Conservation (phyloP, 2,113 vertebrate species). For the Semnornis frantzii region DNA sequence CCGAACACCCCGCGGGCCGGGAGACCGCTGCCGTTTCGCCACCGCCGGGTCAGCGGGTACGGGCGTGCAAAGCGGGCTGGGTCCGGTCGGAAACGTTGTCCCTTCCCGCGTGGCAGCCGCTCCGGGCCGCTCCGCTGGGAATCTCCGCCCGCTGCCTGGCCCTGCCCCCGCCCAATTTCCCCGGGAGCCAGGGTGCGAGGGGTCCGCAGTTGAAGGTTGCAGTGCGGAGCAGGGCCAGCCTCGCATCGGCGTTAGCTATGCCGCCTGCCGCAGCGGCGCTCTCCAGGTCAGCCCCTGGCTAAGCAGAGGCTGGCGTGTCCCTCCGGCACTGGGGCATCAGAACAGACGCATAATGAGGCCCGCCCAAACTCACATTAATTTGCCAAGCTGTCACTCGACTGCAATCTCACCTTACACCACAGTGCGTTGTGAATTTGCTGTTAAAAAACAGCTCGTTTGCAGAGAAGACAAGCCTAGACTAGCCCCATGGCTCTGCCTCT, state of each 20-base stretch:
- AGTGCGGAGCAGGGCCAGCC: too few species aligned
- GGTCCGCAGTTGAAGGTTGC: too few species aligned
- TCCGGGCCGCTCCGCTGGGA: too few species aligned
- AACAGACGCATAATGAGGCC: rapidly evolving
- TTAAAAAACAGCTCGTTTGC: not conserved
- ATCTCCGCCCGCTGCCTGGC: too few species aligned
- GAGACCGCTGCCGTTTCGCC: not conserved
- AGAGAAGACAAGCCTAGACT: rapidly evolving
- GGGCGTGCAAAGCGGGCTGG: too few species aligned
- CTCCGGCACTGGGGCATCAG: rapidly evolving
- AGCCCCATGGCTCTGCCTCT: not conserved
- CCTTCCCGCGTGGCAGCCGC: too few species aligned
- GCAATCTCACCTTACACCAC: not conserved
- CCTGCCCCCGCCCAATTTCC: too few species aligned
- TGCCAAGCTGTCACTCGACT: not conserved
- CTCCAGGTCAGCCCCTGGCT: not conserved
- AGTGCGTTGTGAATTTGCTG: rapidly evolving
- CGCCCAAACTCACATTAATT: not conserved
- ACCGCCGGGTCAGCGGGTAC: too few species aligned
- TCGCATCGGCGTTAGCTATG: too few species aligned
- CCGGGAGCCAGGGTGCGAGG: too few species aligned
- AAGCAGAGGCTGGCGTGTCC: not conserved
- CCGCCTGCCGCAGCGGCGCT: too few species aligned
- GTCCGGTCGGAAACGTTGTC: not conserved
- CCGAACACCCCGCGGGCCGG: too few species aligned